A percentile compares a stretch with the other conserved stretches of the same genome.
Conservation (phyloP, 92 coral and sea anemone species). For the Umimayanthus chanpuru region DNA sequence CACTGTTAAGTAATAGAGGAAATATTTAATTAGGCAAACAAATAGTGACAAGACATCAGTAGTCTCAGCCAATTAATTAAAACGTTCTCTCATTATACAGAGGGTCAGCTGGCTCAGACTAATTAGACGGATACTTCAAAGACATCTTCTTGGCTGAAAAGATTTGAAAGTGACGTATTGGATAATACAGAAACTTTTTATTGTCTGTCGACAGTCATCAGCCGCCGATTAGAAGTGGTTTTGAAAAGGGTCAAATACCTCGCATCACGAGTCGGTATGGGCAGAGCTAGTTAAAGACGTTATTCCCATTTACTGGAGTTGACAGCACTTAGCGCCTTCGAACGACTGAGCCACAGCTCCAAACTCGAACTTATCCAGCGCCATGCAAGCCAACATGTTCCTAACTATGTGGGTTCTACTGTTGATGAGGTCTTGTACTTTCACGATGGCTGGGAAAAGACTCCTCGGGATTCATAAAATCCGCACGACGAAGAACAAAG, state of each 20-base stretch:
- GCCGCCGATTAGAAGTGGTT: conserved; percentile 36
- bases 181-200: neutral
- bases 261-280: conserved; percentile 29
- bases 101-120: conserved; percentile 4
- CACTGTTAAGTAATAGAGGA: neutral
- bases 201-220: conserved; percentile 28
- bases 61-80: conserved; percentile 37
- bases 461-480: conserved; percentile 25
- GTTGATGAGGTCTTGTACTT: neutral
- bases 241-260: conserved; percentile 28
- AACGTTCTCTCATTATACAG: neutral
- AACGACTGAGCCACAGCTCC: neutral
- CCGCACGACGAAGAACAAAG: conserved; percentile 25
- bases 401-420: conserved; percentile 11
- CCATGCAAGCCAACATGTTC: neutral
- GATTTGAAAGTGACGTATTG: conserved; percentile 7
- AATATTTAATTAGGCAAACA: conserved; percentile 18
- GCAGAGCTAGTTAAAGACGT: conserved; percentile 1
- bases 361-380: neutral
- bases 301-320: conserved; percentile 24
- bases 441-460: conserved; percentile 9
- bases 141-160: conserved; percentile 19
- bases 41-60: conserved; percentile 33
- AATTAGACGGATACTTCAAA: conserved; percentile 32
- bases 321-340: neutral